Percentiles rank a stretch among this genome's conserved stretches.
These are phyloP conservation scores for Mormyrus proboscirostris DNA, from an alignment of 2,797 vertebrate genomes.

Conservation along the genomic window DNA sequence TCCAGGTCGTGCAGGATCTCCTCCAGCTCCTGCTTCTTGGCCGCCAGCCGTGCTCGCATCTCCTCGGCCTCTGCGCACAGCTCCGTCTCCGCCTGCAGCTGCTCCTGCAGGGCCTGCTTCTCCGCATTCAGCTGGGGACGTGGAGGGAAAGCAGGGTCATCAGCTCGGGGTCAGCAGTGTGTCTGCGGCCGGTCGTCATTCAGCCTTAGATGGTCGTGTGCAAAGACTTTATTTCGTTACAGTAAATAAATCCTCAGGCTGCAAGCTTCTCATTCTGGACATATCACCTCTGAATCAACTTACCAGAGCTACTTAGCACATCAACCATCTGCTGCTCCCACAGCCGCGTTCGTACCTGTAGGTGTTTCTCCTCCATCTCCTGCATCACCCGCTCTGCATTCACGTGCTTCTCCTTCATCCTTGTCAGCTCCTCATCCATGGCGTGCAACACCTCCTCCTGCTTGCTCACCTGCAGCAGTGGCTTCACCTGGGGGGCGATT, in stretches of 20 bases:
- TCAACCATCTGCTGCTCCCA: not conserved
- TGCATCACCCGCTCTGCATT: slow-evolving; percentile 72
- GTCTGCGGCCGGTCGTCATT: not conserved
- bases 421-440: slow-evolving; percentile 85
- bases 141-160: not conserved
- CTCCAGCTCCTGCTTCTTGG: slow-evolving; percentile 92
- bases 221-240: not conserved
- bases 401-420: slow-evolving; percentile 81
- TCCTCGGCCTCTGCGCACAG: slow-evolving; percentile 86
- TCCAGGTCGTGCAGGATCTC: slow-evolving; percentile 97
- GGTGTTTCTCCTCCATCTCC: slow-evolving; percentile 79
- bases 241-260: not conserved
- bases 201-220: not conserved
- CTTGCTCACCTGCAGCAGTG: slow-evolving; percentile 88
- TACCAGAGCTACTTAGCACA: not conserved
- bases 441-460: slow-evolving; percentile 95
- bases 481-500: slow-evolving; percentile 80
- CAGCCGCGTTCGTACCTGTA: slow-evolving; percentile 66
- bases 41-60: slow-evolving; percentile 78
- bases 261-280: not conserved
- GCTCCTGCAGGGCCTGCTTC: slow-evolving; percentile 74
- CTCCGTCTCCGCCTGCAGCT: slow-evolving; percentile 87
- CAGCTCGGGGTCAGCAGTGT: not conserved
- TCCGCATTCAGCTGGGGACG: slow-evolving; percentile 73
- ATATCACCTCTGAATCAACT: not conserved